Percentiles rank a stretch among this genome's conserved stretches.
phyloP scores from a whole-genome alignment of 2,797 vertebrate genomes.

The Gymnocypris eckloni region DNA sequence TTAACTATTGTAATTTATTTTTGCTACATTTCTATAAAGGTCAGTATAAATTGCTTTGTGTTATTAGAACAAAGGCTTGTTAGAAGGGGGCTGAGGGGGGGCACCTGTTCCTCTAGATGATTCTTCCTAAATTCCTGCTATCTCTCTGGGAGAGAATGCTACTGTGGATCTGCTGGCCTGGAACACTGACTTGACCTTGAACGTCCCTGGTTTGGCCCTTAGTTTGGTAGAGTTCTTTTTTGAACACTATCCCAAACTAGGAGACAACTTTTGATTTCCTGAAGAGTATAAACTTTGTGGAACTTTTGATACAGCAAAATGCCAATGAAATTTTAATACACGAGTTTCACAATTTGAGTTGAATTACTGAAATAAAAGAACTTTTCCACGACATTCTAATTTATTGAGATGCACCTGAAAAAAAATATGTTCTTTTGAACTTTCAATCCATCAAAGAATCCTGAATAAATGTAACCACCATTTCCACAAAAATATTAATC shows the following conservation, averaged over 20 bases:
- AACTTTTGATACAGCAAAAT: neutral
- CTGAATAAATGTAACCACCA: neutral
- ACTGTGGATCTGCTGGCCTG: slow-evolving; percentile 37
- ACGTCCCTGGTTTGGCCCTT: slow-evolving; percentile 26
- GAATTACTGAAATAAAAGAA: no score
- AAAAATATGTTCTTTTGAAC: neutral
- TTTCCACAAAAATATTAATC: neutral
- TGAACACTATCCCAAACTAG: neutral
- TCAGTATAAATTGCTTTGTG: slow-evolving; percentile 88
- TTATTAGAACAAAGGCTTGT: slow-evolving; percentile 83
- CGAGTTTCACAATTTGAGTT: no score
- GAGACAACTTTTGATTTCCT: neutral
- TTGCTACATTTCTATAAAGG: slow-evolving; percentile 84
- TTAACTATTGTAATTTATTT: slow-evolving; percentile 86
- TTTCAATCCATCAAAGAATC: neutral
- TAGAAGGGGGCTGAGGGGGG: slow-evolving; percentile 47
- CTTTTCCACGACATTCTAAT: no score
- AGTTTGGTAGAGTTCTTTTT: neutral
- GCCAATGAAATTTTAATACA: neutral
- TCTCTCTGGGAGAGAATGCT: slow-evolving; percentile 50
- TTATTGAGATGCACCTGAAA: no score
- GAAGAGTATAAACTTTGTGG: neutral
- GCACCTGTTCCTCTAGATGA: slow-evolving; percentile 58
- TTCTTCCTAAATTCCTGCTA: slow-evolving; percentile 54
- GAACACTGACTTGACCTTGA: slow-evolving; percentile 49